Evolutionary conservation across 2,113 vertebrate species (phyloP), one percentile per base, ranked within the genome.

Genomic region (Rallus limicola): DNA sequence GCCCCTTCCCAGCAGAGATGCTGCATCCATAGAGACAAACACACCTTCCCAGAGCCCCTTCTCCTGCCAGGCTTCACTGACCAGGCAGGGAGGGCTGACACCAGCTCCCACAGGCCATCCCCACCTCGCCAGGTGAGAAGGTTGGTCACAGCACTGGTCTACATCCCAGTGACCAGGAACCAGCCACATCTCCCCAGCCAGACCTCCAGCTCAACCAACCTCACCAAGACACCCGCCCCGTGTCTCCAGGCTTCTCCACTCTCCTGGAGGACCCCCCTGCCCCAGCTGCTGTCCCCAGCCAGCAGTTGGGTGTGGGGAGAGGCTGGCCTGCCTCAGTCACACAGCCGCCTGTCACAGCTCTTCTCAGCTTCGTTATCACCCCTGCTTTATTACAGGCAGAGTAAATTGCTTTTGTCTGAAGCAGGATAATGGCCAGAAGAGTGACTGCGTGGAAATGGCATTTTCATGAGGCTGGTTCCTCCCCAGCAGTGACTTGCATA

Each of bases 361-460:
- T 72, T 80, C 75, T 53, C 91, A 14, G 94, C 87, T 97, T 92
- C 25, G 3, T 94, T 97, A 91, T 86, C 76, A 2, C 79, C 76
- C 69, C 56, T 26, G 94, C 93, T 96, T 94, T 94, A 92, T 93
- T 96, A 84, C 74, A 84, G 50, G 76, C 94, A 86, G 91, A 97
- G 94, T 84, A 96, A 97, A 97, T 97, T 90, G 97, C 96, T 97
- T 97, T 97, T 96, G 96, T 97, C 91, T 97, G 96, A 79, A 62
- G 91, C 69, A 42, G 92, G 92, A 82, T 94, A 92, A 96, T 82
- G 95, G 94, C 90, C 90, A 84, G 79, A 52, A 76, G 95, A 97
- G 79, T 79, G 87, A 72, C 96, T 63, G 64, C 2, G 44, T 70
- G 93, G 72, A 93, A 95, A 97, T 82, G 92, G 94, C 95, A 93